Base-by-base conservation (phyloP, 2,113 vertebrate species). In the Spheniscus mendiculus region DNA sequence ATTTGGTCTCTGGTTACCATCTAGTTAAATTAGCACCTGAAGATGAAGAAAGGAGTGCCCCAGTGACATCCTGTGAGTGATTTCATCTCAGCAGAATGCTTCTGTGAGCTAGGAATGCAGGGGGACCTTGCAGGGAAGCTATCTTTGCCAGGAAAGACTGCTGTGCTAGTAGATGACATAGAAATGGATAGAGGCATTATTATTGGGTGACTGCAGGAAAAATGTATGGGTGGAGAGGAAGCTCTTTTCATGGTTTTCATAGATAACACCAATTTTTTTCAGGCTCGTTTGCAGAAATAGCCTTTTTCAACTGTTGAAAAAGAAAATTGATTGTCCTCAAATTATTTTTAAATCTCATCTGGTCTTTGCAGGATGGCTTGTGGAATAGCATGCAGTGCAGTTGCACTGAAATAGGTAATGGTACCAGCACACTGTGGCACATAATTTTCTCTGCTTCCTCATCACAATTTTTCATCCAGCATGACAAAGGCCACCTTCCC, bases 51-150 rank as follows among this genome's bases (percentile, higher is more conserved):
- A 91, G 47, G 17, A 94, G 74, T 81, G 45, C 18, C 50, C 20
- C 0, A 9, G 76, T 74, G 85, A 93, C 72, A 94, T 97, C 83
- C 94, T 81, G 90, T 69, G 70, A 17, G 16, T 97, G 95, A 96
- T 61, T 87, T 92, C 18, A 94, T 90, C 85, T 83, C 81, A 50
- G 25, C 42, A 94, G 96, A 96, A 97, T 95, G 93, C 26, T 81
- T 70, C 50, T 87, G 13, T 0, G 0, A 29, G 63, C n/a, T 58
- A 55, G 71, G 90, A 96, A 94, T 93, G 82, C 62, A 53, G 34
- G 27, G 32, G 14, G 29, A 80, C 58, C 45, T 83, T 85, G 38
- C 13, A 53, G 40, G 36, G 87, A 91, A 89, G 36, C 38, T 36
- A 2, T 72, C 78, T 69, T 71, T 88, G 74, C 59, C 72, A 78